A percentile compares a stretch with the other conserved stretches of the same genome.
Conservation (phyloP, 2,797 vertebrate species). For the Emydoidea blandingii region DNA sequence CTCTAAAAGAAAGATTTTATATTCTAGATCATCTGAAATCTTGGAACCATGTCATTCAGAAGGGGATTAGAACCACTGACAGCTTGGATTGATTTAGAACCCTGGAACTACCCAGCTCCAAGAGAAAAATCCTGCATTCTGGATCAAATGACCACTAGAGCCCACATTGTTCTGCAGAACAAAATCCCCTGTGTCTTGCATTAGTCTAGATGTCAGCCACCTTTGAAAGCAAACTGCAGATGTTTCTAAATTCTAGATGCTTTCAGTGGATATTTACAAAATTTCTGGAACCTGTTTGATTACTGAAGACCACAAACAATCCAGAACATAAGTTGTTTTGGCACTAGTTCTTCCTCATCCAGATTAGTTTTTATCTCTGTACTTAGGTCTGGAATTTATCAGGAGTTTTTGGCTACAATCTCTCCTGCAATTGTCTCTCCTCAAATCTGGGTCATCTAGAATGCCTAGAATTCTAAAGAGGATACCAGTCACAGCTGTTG, state of each 20-base stretch:
- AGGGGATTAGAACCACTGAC: neutral
- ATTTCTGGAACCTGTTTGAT: neutral
- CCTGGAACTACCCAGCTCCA: neutral
- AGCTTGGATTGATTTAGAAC: neutral
- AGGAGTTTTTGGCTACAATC: neutral
- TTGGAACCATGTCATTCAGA: neutral
- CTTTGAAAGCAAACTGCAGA: neutral
- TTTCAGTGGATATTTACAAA: neutral
- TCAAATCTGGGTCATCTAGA: neutral
- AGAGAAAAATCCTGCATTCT: neutral
- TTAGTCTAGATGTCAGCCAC: neutral
- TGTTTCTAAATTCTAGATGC: neutral
- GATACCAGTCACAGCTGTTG: neutral
- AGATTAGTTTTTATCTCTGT: neutral
- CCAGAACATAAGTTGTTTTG: neutral
- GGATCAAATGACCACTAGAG: neutral
- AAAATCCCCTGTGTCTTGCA: neutral
- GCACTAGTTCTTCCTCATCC: neutral
- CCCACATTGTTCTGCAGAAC: neutral
- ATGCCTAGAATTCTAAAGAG: neutral
- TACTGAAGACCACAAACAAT: neutral
- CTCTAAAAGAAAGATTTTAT: neutral
- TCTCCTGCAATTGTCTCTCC: neutral
- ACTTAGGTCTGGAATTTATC: neutral
- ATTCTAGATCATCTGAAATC: neutral